These are phyloP conservation scores for Sisyra nigra DNA, from an alignment of 2,888 invertebrate genomes.

Conservation along the genomic window DNA sequence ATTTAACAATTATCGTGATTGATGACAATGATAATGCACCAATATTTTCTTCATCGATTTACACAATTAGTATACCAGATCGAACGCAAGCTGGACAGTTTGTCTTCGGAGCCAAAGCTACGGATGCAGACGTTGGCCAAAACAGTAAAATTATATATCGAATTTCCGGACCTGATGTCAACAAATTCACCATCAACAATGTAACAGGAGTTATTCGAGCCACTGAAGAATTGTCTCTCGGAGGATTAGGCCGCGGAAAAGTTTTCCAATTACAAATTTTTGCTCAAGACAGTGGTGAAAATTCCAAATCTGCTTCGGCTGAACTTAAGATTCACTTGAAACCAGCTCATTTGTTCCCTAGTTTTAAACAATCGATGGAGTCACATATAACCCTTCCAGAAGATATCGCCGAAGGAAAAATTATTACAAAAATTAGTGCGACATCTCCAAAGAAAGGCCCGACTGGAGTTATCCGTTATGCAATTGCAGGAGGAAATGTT, in stretches of 20 bases:
- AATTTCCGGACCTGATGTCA: slow-evolving; percentile 60
- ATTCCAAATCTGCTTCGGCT: slow-evolving; percentile 52
- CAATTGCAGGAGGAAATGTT: slow-evolving; percentile 87
- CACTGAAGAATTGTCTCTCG: slow-evolving; percentile 42
- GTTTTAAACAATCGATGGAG: slow-evolving; percentile 50
- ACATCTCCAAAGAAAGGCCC: slow-evolving; percentile 64
- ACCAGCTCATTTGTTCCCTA: slow-evolving; percentile 64
- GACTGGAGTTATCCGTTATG: slow-evolving; percentile 53
- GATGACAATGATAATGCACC: slow-evolving; percentile 83
- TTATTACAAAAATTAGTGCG: slow-evolving; percentile 63
- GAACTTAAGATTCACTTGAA: slow-evolving; percentile 63
- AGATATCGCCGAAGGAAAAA: slow-evolving; percentile 58
- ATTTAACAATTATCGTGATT: slow-evolving; percentile 59
- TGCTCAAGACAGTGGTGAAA: slow-evolving; percentile 65
- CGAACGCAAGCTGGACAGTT: slow-evolving; percentile 66
- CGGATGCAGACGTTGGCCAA: slow-evolving; percentile 63
- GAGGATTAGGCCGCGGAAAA: slow-evolving; percentile 33
- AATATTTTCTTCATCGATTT: slow-evolving; percentile 53
- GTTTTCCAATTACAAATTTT: slow-evolving; percentile 57
- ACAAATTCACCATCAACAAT: slow-evolving; percentile 59
- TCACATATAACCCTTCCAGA: slow-evolving; percentile 61
- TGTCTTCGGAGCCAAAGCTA: slow-evolving; percentile 79
- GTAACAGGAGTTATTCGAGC: slow-evolving; percentile 81
- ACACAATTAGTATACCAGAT: slow-evolving; percentile 70
- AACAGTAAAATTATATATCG: slow-evolving; percentile 72